Percentiles rank a stretch among this genome's conserved stretches.
Evolutionary conservation across 2,113 vertebrate genomes (phyloP).

Genomic region (Apteryx owenii): DNA sequence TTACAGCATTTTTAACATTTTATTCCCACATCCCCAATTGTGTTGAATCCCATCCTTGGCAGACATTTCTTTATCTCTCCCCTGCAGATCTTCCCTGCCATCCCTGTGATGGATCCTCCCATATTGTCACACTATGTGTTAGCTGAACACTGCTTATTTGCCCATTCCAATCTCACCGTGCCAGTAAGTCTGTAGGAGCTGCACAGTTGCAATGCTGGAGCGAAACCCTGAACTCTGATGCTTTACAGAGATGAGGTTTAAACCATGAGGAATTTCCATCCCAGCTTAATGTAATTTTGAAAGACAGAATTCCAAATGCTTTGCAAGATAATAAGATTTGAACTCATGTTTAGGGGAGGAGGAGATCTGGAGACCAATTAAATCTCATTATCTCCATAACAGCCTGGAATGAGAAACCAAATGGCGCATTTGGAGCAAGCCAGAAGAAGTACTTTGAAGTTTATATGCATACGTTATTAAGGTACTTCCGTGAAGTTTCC

Average conservation of each 20-base stretch:
- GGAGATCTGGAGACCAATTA: background rate
- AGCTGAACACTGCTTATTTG: background rate
- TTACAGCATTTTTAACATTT: background rate
- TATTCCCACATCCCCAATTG: background rate
- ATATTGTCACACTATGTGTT: fast-evolving
- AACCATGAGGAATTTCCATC: background rate
- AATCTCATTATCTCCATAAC: constrained; percentile 29
- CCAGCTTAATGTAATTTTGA: background rate
- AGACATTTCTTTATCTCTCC: background rate
- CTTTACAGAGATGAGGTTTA: fast-evolving
- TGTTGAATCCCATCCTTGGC: background rate
- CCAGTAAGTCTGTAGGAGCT: background rate
- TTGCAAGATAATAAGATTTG: constrained; percentile 45
- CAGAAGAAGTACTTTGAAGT: fast-evolving
- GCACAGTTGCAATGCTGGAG: background rate
- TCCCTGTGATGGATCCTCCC: background rate
- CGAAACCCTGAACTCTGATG: fast-evolving
- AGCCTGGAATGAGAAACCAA: background rate
- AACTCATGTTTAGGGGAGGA: background rate
- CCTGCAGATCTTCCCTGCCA: background rate
- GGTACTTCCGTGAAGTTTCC: background rate
- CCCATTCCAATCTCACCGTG: fast-evolving
- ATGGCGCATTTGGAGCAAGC: fast-evolving
- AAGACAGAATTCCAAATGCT: background rate
- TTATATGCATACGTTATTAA: fast-evolving